Evolutionary conservation across 2,113 vertebrate genomes (phyloP), one percentile per base, ranked within the genome.

Genomic region (Pituophis catenifer): DNA sequence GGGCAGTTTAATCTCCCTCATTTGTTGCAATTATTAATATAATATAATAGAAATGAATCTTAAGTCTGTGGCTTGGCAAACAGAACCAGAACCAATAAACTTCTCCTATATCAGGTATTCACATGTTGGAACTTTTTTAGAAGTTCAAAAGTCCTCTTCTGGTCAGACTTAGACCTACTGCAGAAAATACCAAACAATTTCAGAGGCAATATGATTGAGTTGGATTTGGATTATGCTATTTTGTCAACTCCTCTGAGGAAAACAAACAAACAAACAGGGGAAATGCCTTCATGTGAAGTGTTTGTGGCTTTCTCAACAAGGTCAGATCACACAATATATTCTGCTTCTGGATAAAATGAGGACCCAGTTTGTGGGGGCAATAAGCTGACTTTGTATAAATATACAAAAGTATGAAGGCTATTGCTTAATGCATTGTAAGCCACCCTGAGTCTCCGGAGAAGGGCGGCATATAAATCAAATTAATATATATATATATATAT

Each of bases 301-400:
- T 89, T 91, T 90, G 86, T 95, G 59, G 94, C 92, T 93, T 85
- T 58, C 24, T n/a, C 50, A 96, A 75, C 59, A 0, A 1, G 50
- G 86, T 92, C 38, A 93, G 57, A 48, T 86, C 90, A 75, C 88
- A 58, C 59, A 38, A 95, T 55, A 91, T 48, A 53, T 4, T 96
- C 95, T 91, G 57, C 95, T 94, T 95, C 93, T 95, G 58, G 96
- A 94, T 90, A 94, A 93, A 94, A 96, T n/a, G n/a, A n/a, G n/a
- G n/a, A n/a, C n/a, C n/a, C n/a, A n/a, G n/a, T n/a, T n/a, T n/a
- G n/a, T n/a, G n/a, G n/a, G n/a, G n/a, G n/a, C n/a, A n/a, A n/a
- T n/a, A n/a, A n/a, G n/a, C n/a, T n/a, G n/a, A n/a, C n/a, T n/a
- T n/a, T n/a, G n/a, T n/a, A n/a, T n/a, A n/a, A n/a, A n/a, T n/a